phyloP scores from a whole-genome alignment of 2,797 vertebrate species.

The Coracias cyanogaster region DNA sequence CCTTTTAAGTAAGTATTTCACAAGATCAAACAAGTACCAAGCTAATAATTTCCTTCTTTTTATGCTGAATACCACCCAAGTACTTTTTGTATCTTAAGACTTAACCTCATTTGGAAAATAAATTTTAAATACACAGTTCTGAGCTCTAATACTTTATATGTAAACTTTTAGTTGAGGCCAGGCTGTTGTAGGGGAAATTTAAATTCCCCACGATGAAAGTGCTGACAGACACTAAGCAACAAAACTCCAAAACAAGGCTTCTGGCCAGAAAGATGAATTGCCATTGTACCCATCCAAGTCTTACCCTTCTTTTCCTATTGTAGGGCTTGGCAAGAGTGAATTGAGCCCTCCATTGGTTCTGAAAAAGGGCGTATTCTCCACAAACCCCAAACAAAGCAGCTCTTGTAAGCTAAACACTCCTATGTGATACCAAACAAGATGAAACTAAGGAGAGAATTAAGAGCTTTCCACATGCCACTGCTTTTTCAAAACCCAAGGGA shows the following conservation, averaged over 20 bases:
- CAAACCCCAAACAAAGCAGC: not conserved
- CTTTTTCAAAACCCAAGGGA: not conserved
- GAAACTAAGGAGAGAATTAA: not conserved
- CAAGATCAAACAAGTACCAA: constrained; percentile 1
- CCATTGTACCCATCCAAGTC: not conserved
- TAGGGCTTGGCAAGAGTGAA: not conserved
- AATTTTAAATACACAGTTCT: not conserved
- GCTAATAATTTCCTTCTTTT: not conserved
- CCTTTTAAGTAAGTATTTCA: constrained; percentile 25
- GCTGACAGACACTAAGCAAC: constrained; percentile 48
- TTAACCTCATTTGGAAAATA: constrained; percentile 2
- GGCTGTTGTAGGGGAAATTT: not conserved
- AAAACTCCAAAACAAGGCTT: constrained; percentile 32
- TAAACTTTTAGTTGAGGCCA: not conserved
- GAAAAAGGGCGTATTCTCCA: not conserved
- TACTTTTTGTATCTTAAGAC: constrained; percentile 5
- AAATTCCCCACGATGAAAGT: not conserved
- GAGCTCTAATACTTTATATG: not conserved
- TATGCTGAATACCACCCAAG: not conserved
- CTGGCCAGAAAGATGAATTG: constrained; percentile 10
- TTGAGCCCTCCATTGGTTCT: not conserved
- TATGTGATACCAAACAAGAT: not conserved
- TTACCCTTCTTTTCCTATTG: constrained; percentile 15
- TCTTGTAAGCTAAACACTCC: not conserved
- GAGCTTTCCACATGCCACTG: not conserved